Evolutionary conservation across 2,113 vertebrate species (phyloP).

Genomic region (Coracopsis vasa): DNA sequence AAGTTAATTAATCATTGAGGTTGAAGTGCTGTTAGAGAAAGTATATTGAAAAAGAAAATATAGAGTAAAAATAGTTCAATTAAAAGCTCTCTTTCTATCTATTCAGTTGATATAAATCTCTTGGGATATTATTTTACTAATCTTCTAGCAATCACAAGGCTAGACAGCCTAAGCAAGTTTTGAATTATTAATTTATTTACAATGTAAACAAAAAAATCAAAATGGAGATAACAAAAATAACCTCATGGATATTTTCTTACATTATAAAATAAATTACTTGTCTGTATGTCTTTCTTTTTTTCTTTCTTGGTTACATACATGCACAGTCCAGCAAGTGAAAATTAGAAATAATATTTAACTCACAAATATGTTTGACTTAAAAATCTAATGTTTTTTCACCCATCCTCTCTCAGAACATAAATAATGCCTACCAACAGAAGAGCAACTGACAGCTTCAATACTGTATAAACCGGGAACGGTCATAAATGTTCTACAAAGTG

Average conservation of each 20-base stretch:
- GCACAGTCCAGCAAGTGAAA: not conserved
- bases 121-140: not conserved
- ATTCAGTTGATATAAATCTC: not conserved
- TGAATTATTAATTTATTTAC: not conserved
- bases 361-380: not conserved
- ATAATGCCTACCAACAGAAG: rapidly evolving
- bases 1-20: not conserved
- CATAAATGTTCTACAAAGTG: not conserved
- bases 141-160: not conserved
- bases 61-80: not conserved
- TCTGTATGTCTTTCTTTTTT: not conserved
- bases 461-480: not conserved
- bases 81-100: not conserved
- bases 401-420: not conserved
- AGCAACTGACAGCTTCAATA: rapidly evolving
- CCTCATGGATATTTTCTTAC: not conserved
- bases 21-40: not conserved
- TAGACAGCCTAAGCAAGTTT: not conserved
- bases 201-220: not conserved
- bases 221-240: not conserved
- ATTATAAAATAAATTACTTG: not conserved
- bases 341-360: not conserved
- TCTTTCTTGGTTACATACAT: not conserved
- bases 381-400: not conserved
- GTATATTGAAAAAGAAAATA: not conserved